Evolutionary conservation across 2,888 invertebrate genomes (phyloP).

Genomic region (Eupithecia pulchellata): DNA sequence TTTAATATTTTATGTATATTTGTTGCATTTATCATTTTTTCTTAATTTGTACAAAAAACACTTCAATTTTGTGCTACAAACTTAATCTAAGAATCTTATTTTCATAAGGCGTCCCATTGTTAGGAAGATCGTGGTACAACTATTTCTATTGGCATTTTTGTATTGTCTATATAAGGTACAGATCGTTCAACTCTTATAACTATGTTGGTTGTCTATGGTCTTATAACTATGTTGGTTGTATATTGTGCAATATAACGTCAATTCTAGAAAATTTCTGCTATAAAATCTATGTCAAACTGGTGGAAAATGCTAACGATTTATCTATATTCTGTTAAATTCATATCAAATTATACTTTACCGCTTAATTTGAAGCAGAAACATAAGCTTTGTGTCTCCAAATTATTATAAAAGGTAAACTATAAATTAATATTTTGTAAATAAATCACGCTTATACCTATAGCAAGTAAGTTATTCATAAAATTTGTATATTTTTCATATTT

Average conservation of each 20-base stretch:
- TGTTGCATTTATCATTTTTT: slow-evolving; percentile 77
- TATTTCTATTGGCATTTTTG: slow-evolving; percentile 16
- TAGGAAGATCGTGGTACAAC: slow-evolving; percentile 50
- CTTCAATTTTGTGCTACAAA: slow-evolving; percentile 1
- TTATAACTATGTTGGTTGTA: not conserved
- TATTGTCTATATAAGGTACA: not conserved
- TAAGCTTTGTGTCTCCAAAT: slow-evolving; percentile 45
- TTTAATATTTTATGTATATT: slow-evolving; percentile 69
- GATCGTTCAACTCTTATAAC: slow-evolving; percentile 4
- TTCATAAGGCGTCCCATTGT: slow-evolving; percentile 20
- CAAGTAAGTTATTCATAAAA: slow-evolving; percentile 68
- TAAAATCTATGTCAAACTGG: slow-evolving; percentile 16
- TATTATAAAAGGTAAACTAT: slow-evolving; percentile 41
- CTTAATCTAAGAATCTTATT: not conserved
- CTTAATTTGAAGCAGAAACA: slow-evolving; percentile 49
- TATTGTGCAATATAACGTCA: slow-evolving; percentile 21
- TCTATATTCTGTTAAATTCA: not conserved
- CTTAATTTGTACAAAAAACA: slow-evolving; percentile 41
- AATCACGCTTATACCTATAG: slow-evolving; percentile 59
- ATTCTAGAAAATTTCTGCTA: slow-evolving; percentile 26
- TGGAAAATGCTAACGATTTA: not conserved
- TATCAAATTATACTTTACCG: slow-evolving; percentile 29
- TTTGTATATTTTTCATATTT: slow-evolving; percentile 80
- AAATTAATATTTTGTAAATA: slow-evolving; percentile 68
- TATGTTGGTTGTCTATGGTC: no score